phyloP scores from a whole-genome alignment of 2,113 vertebrate species.

The Peucedramus taeniatus region DNA sequence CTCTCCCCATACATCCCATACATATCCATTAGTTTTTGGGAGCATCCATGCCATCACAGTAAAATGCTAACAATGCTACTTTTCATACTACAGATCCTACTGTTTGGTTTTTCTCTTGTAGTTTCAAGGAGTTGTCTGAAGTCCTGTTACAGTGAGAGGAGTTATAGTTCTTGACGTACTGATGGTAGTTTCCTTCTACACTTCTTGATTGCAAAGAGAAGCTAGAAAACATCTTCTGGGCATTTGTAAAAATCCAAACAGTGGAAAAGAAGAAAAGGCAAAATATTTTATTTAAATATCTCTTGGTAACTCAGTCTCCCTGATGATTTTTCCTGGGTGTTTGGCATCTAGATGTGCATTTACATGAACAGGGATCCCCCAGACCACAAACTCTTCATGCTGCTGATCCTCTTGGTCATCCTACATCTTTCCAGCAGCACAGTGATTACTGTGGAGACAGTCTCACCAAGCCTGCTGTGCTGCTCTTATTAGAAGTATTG shows the following conservation, averaged over 20 bases:
- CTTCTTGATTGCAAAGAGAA: background rate
- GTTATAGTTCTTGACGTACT: background rate
- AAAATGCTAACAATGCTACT: background rate
- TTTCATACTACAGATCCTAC: background rate
- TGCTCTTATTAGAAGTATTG: constrained; percentile 67
- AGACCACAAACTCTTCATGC: background rate
- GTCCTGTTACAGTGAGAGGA: background rate
- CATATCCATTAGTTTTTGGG: background rate
- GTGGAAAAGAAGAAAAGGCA: background rate
- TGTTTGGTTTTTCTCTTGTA: background rate
- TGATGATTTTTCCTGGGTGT: background rate
- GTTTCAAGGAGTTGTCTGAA: background rate
- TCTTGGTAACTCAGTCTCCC: background rate
- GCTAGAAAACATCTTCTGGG: background rate
- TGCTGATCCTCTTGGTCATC: background rate
- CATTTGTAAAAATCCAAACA: background rate
- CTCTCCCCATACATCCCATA: accelerated
- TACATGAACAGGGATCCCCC: background rate
- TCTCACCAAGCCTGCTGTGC: constrained; percentile 60
- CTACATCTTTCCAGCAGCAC: background rate
- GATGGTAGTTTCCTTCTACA: background rate
- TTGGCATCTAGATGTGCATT: background rate
- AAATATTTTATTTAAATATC: background rate
- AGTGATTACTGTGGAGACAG: constrained; percentile 18
- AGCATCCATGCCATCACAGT: background rate